phyloP scores from a whole-genome alignment of 2,888 invertebrate species.

The Dasysyrphus albostriatus region DNA sequence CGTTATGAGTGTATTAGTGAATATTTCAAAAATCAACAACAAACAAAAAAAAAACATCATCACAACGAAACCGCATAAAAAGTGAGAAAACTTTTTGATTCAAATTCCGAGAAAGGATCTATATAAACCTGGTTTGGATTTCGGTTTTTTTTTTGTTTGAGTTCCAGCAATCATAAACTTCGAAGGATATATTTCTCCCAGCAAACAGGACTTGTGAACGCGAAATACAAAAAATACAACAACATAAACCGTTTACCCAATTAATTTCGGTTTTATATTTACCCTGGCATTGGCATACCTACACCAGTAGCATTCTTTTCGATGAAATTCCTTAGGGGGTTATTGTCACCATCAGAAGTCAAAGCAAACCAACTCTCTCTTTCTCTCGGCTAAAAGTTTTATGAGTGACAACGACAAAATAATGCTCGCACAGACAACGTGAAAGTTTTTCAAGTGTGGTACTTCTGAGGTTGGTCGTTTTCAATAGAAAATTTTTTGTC shows the following conservation, averaged over 20 bases:
- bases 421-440: not conserved
- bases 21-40: not conserved
- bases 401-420: slow-evolving; percentile 5
- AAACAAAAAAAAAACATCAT: not conserved
- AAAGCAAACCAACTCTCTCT: slow-evolving; percentile 2
- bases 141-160: not conserved
- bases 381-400: not conserved
- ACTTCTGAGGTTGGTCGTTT: slow-evolving; percentile 2
- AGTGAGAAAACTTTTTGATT: not conserved
- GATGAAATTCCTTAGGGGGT: slow-evolving; percentile 1
- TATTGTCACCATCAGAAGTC: slow-evolving; percentile 1
- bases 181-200: not conserved
- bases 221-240: not conserved
- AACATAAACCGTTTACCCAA: slow-evolving; percentile 9
- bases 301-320: not conserved
- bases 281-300: not conserved
- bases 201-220: not conserved
- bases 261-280: slow-evolving; percentile 20
- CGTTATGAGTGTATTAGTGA: too few relatives aligned
- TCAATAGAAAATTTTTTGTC: too few relatives aligned
- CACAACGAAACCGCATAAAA: not conserved
- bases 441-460: not conserved
- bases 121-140: not conserved
- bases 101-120: not conserved
- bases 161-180: not conserved